Evolutionary conservation across 2,797 vertebrate species (phyloP).

Genomic region (Microctenopoma steveboyesi): DNA sequence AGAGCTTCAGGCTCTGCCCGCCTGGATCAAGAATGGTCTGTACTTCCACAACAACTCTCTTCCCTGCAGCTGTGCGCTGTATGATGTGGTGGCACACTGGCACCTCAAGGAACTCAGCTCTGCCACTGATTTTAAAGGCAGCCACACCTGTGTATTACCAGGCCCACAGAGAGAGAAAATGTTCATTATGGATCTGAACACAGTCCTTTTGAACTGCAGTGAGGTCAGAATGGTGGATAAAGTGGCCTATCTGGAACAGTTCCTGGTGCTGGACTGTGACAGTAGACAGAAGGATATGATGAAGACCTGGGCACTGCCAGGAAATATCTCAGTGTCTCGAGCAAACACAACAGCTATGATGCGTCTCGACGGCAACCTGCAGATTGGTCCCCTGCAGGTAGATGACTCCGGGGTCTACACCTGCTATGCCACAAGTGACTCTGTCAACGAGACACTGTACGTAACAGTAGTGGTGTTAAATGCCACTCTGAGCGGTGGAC

Average conservation of each 20-base stretch:
- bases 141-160: slow-evolving; percentile 82
- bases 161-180: slow-evolving; percentile 68
- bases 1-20: slow-evolving; percentile 88
- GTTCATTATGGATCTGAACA: slow-evolving; percentile 76
- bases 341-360: slow-evolving; percentile 76
- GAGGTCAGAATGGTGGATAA: slow-evolving; percentile 77
- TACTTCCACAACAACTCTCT: slow-evolving; percentile 93
- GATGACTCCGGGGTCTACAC: slow-evolving; percentile 92
- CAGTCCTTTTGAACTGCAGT: slow-evolving; percentile 76
- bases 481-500: slow-evolving; percentile 82
- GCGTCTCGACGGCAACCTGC: slow-evolving; percentile 82
- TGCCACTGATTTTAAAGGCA: slow-evolving; percentile 86
- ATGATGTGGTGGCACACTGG: slow-evolving; percentile 88
- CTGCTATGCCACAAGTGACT: slow-evolving; percentile 88
- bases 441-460: slow-evolving; percentile 91
- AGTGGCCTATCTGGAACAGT: slow-evolving; percentile 87
- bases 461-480: slow-evolving; percentile 92
- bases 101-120: slow-evolving; percentile 87
- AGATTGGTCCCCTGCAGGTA: slow-evolving; percentile 80
- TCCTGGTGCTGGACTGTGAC: slow-evolving; percentile 88
- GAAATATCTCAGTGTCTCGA: slow-evolving; percentile 76
- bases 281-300: slow-evolving; percentile 82
- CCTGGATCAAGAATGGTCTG: slow-evolving; percentile 91
- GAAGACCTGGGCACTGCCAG: slow-evolving; percentile 89
- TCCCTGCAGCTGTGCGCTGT: slow-evolving; percentile 88